Base-by-base conservation (phyloP, 2,888 invertebrate genomes). In the Dicyrtomina minuta region DNA sequence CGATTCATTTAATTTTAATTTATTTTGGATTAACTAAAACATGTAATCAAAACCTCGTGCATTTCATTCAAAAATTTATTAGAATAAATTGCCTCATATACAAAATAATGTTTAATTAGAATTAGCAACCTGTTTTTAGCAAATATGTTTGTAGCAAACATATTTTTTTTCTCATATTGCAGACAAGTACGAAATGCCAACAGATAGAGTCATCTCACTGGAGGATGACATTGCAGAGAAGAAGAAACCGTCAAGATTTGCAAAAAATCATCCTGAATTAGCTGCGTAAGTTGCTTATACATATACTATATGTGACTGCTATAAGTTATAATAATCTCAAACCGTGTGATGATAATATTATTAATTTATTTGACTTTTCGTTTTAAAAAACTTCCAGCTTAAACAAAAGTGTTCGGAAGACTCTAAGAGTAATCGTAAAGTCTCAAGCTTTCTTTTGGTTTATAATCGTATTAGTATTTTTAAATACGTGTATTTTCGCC, bases 391-490 rank as follows among this genome's bases (percentile, higher is more conserved):
- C 24, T 74, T 73, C 17, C 73, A 81, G 83, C 71, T 78, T 81
- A 70, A 96, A 96, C 83, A 87, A 96, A 22, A 86, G 96, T 59
- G 89, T 96, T 88, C 87, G 98, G 79, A 87, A 97, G 73, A 88
- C 90, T 1, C 97, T 98, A 81, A 88, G 98, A 3, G 91, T 91
- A 80, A 93, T 94, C 3, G 97, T 98, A 58, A 98, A 98, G 83
- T 96, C 96, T 1, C 96, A 98, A 84, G 92, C 92, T 10, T 99
- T 99, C 84, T 99, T 99, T 84, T 99, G 99, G 99, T 87, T 96
- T 73, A 98, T 99, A 83, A 99, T 99, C 81, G 87, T 98, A 66
- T 87, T 99, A 78, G 99, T 99, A 76, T 97, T 99, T 83, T 86
- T 99, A 73, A 99, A 99, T 84, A 99, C 99, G 0, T 92, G 91